These are phyloP conservation scores for Bruchidius siliquastri DNA, from an alignment of 2,888 invertebrate species.

Conservation along the genomic window DNA sequence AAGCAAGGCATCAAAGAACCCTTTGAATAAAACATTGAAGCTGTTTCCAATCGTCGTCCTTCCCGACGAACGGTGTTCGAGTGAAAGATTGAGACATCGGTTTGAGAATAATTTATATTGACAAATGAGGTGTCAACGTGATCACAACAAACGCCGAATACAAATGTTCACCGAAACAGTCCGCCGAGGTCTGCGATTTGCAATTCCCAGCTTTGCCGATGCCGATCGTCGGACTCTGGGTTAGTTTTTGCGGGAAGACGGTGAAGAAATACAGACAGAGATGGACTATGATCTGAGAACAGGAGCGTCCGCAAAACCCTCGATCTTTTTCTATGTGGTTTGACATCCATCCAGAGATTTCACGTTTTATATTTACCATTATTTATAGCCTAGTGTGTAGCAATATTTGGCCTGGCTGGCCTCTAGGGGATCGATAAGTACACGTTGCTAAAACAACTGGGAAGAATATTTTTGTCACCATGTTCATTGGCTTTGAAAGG, in stretches of 20 bases:
- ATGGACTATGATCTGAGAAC: background rate
- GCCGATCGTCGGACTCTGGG: constrained; percentile 25
- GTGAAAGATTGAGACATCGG: constrained; percentile 40
- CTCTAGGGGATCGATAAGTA: too few relatives aligned
- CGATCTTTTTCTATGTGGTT: too few relatives aligned
- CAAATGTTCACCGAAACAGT: constrained; percentile 41
- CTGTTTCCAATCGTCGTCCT: constrained; percentile 19
- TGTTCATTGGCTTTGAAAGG: too few relatives aligned
- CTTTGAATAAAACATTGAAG: constrained; percentile 24
- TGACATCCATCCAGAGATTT: too few relatives aligned
- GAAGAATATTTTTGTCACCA: too few relatives aligned
- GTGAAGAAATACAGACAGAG: background rate
- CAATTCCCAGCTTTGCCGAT: constrained; percentile 34
- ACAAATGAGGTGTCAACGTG: constrained; percentile 47
- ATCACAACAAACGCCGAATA: constrained; percentile 45
- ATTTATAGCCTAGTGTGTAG: too few relatives aligned
- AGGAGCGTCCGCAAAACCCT: background rate
- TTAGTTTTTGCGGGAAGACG: constrained; percentile 35
- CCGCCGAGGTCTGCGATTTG: constrained; percentile 32
- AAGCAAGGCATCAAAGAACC: background rate
- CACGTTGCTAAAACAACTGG: too few relatives aligned
- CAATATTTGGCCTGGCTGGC: too few relatives aligned
- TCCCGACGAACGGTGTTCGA: constrained; percentile 17
- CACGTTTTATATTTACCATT: too few relatives aligned
- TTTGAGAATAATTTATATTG: constrained; percentile 44